Evolutionary conservation across 2,888 invertebrate species (phyloP), one percentile per base, ranked within the genome.

Genomic region (Acleris laterana): DNA sequence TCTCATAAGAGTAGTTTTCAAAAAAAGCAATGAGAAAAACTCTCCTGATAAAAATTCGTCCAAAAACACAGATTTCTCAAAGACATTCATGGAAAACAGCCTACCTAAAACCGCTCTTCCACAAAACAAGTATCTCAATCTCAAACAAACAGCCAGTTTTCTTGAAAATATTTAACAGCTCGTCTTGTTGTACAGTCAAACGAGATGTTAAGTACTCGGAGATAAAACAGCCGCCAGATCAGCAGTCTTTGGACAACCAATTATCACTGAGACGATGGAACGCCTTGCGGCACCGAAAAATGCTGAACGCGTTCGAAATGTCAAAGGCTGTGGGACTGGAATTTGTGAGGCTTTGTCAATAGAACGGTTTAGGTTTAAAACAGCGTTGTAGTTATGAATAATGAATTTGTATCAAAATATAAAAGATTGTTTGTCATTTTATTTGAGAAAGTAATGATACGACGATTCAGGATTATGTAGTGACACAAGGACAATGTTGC

Each of bases 151-250:
- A 19, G 53, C 38, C 32, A 19, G 32, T 32, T 42, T 46, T 44
- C 44, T 11, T 11, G 13, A 44, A 32, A 38, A 38, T 38, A 53
- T 53, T 38, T 38, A 53, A 53, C 52, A 52, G 19, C 3, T 28
- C 5, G 9, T 38, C n/a, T 44, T n/a, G 56, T 44, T 22, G 20
- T 42, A 20, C 44, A 20, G 42, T 69, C 72, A 82, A 85, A 84
- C 75, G 82, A 68, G 83, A 82, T 80, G 84, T 84, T 80, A 63
- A 79, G 82, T 79, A 80, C 80, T 81, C 79, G 80, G 78, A 77
- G 77, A 74, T 74, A 80, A 80, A 70, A 75, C 74, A 74, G 74
- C 77, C 77, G 74, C 77, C 77, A 78, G 80, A 82, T 79, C 77
- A 75, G 73, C 56, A 68, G 53, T 69, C 71, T 83, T 87, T 86